These are phyloP conservation scores for Aspidoscelis tigris DNA, from an alignment of 2,113 vertebrate species.

Conservation along the genomic window DNA sequence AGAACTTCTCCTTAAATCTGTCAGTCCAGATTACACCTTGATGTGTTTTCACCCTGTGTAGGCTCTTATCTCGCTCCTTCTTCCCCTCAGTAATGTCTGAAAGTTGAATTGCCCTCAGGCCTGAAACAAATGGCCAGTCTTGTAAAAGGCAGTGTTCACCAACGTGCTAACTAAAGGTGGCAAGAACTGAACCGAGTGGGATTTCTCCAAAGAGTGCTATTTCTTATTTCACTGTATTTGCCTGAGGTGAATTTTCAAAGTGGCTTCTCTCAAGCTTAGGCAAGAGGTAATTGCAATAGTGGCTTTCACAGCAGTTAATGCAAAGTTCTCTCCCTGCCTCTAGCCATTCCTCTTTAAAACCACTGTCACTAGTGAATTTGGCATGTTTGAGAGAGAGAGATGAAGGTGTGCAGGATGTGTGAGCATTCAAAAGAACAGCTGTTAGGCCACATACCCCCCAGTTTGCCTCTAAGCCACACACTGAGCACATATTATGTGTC, in stretches of 20 bases:
- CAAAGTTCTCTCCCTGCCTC: constrained; percentile 77
- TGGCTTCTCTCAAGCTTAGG: constrained; percentile 46
- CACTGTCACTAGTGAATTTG: constrained; percentile 70
- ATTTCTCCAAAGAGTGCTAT: constrained; percentile 70
- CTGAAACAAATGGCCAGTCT: constrained; percentile 74
- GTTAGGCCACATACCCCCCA: not conserved
- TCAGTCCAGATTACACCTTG: constrained; percentile 28
- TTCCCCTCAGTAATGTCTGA: constrained; percentile 41
- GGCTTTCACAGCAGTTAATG: constrained; percentile 44
- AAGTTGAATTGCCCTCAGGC: constrained; percentile 50
- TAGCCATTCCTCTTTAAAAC: constrained; percentile 67
- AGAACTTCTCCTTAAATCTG: constrained; percentile 40
- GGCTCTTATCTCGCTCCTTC: constrained; percentile 34
- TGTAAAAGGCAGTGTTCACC: constrained; percentile 76
- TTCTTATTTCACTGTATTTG: constrained; percentile 43
- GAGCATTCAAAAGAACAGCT: constrained; percentile 45
- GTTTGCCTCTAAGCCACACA: not conserved
- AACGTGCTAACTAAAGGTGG: constrained; percentile 73
- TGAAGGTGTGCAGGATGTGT: constrained; percentile 57
- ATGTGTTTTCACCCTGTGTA: not conserved
- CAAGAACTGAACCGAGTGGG: constrained; percentile 71
- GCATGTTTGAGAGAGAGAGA: constrained; percentile 71
- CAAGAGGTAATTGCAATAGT: constrained; percentile 67
- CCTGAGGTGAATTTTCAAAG: constrained; percentile 72
- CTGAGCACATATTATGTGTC: not conserved